A percentile compares a stretch with the other conserved stretches of the same genome.
Evolutionary conservation across 2,113 vertebrate genomes (phyloP).

Genomic region (Pristiophorus japonicus): DNA sequence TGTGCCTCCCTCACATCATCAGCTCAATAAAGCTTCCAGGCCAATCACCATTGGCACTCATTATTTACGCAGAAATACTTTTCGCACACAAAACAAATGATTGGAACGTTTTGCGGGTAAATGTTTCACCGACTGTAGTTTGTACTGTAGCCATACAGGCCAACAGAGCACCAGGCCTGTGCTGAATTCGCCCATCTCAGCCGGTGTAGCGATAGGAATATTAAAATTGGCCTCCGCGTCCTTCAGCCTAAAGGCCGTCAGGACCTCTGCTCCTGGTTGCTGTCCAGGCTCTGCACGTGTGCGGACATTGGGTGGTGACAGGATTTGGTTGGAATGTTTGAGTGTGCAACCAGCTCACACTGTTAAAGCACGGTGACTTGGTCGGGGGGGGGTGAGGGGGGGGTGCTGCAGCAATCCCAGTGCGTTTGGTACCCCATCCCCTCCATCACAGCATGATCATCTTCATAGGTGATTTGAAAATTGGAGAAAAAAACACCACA

Average conservation of each 20-base stretch:
- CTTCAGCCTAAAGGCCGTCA: not conserved
- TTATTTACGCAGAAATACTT: not conserved
- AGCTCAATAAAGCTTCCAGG: not conserved
- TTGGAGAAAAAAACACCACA: not conserved
- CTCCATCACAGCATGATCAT: not conserved
- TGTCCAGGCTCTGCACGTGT: not conserved
- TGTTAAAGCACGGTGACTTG: not conserved
- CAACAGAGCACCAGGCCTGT: not conserved
- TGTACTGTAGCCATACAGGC: not conserved
- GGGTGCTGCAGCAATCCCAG: not conserved
- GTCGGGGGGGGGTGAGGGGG: too few species aligned
- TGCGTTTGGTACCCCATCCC: too few species aligned
- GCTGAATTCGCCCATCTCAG: not conserved
- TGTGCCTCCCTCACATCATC: not conserved
- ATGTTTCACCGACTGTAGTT: not conserved
- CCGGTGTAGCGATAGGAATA: too few species aligned
- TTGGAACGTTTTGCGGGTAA: not conserved
- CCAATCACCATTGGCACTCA: not conserved
- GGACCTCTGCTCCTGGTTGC: not conserved
- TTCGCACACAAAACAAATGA: not conserved
- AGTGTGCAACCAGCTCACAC: not conserved
- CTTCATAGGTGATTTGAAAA: not conserved
- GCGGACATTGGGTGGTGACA: not conserved
- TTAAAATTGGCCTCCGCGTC: not conserved
- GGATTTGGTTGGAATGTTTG: not conserved